Base-by-base conservation (phyloP, 2,888 invertebrate genomes). In the Dicranocentrus wangi region DNA sequence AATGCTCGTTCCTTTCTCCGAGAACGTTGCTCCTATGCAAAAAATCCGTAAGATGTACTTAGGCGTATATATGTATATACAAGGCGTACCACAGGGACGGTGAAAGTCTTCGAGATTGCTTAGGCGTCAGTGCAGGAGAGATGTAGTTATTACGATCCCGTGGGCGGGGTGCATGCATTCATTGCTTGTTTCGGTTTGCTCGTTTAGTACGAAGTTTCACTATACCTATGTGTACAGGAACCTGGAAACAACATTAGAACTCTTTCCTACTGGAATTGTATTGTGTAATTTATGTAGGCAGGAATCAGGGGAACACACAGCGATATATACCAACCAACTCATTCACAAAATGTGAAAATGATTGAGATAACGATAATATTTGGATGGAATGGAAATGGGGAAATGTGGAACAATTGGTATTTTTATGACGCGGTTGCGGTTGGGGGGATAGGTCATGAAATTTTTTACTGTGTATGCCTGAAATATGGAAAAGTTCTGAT, bases 271-370 rank as follows among this genome's bases (percentile, higher is more conserved):
- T n/a, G n/a, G 32, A 32, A 32, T 32, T 51, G 51, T 17, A 51
- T 17, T 17, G 51, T 3, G 51, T 43, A 43, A 43, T 8, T n/a
- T n/a, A n/a, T n/a, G n/a, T 32, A 32, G 32, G 32, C 3, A 32
- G 32, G 32, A 32, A 32, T n/a, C 2, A 43, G 43, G 19, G 17
- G 51, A 8, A 51, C 51, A 51, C n/a, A 3, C 7, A 51, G 7
- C 17, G 19, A 1, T 32, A 10, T 32, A 32, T 3, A 32, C 10
- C 10, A 32, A 32, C 2, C 7, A n/a, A 10, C 55, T 55, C 55
- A 55, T 55, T 55, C 55, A 55, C 55, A 55, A 55, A 55, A 55
- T 55, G 55, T 55, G 55, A 13, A 55, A 55, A 25, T 55, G 55
- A 10, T 55, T 25, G 19, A 55, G 55, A 55, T 55, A 55, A 55